phyloP scores from a whole-genome alignment of 2,113 vertebrate species.

The Notarius quadriscutis region DNA sequence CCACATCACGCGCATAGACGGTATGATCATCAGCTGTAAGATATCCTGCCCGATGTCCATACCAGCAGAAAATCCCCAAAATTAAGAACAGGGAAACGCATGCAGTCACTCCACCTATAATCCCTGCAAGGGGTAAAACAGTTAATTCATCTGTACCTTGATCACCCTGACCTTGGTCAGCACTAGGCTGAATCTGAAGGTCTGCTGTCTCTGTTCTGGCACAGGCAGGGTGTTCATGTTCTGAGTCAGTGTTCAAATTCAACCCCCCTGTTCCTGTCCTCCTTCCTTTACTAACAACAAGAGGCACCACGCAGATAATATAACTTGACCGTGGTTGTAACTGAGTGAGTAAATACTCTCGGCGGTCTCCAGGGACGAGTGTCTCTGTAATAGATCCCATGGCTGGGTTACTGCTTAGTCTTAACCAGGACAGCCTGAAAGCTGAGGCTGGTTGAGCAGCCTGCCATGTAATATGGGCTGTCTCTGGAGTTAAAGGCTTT shows the following conservation, averaged over 20 bases:
- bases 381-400: slow-evolving; percentile 92
- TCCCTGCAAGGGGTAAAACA: slow-evolving; percentile 85
- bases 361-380: slow-evolving; percentile 86
- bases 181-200: slow-evolving; percentile 72
- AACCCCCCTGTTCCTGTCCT: slow-evolving; percentile 72
- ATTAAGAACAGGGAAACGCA: slow-evolving; percentile 85
- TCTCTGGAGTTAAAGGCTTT: slow-evolving; percentile 85
- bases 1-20: slow-evolving; percentile 70
- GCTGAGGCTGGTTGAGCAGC: slow-evolving; percentile 78
- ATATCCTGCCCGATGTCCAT: slow-evolving; percentile 83
- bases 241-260: slow-evolving; percentile 77
- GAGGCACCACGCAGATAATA: slow-evolving; percentile 86
- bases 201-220: slow-evolving; percentile 88
- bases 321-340: slow-evolving; percentile 88
- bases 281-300: slow-evolving; percentile 64
- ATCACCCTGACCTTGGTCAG: slow-evolving; percentile 77
- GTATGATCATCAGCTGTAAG: slow-evolving; percentile 76
- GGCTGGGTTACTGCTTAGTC: slow-evolving; percentile 82
- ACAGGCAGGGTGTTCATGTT: slow-evolving; percentile 81
- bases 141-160: slow-evolving; percentile 72
- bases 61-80: slow-evolving; percentile 89
- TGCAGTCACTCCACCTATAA: slow-evolving; percentile 86
- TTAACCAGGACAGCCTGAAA: slow-evolving; percentile 87
- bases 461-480: slow-evolving; percentile 87
- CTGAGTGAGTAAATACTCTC: slow-evolving; percentile 86